Conservation (phyloP, 2,797 vertebrate genomes). For the Acanthurus lineatus region DNA sequence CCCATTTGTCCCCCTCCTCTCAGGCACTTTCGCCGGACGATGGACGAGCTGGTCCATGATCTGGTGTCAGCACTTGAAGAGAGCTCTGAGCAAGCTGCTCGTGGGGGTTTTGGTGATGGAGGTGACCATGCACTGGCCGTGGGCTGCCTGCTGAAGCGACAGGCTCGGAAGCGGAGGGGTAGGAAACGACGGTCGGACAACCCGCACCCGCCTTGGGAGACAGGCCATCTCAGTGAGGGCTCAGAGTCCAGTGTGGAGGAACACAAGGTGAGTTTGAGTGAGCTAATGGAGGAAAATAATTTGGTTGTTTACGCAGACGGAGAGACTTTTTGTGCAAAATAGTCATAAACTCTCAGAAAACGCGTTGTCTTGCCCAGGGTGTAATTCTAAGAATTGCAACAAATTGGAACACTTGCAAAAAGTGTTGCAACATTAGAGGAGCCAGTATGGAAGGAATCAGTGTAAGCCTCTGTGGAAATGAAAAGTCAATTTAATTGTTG, state of each 20-base stretch:
- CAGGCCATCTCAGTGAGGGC: constrained; percentile 95
- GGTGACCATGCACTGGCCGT: constrained; percentile 94
- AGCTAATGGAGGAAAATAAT: background rate
- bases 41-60: constrained; percentile 99
- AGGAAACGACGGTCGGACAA: constrained; percentile 94
- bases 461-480: too few relatives aligned
- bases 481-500: too few relatives aligned
- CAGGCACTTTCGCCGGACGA: constrained; percentile 97
- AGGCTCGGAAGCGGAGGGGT: constrained; percentile 94
- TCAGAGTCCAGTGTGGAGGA: constrained; percentile 98
- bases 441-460: background rate
- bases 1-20: background rate
- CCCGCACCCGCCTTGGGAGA: constrained; percentile 93
- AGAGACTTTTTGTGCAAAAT: background rate
- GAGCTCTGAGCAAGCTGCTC: constrained; percentile 94
- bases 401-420: background rate
- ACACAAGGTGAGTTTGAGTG: constrained; percentile 80
- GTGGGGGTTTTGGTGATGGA: constrained; percentile 93
- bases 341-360: too few relatives aligned
- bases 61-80: constrained; percentile 94
- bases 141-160: constrained; percentile 94
- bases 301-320: background rate
- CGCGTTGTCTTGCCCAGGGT: too few relatives aligned
- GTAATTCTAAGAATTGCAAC: background rate
- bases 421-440: background rate